phyloP scores from a whole-genome alignment of 2,113 vertebrate species.

The Chlamydotis undulata region DNA sequence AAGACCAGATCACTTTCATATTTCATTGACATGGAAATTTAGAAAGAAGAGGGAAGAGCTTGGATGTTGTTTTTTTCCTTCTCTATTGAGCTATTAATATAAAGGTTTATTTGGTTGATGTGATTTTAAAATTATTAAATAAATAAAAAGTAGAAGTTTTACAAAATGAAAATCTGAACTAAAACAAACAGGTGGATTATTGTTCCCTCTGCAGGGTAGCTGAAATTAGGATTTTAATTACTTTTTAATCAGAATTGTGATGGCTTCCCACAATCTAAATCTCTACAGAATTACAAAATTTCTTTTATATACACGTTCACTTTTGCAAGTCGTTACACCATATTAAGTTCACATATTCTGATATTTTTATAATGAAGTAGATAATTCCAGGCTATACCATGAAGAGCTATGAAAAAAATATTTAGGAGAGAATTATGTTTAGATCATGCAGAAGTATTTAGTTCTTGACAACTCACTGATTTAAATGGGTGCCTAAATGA shows the following conservation, averaged over 20 bases:
- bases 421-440: neutral
- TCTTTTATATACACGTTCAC: neutral
- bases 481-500: neutral
- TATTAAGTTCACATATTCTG: neutral
- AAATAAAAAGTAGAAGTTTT: neutral
- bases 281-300: neutral
- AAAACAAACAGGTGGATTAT: neutral
- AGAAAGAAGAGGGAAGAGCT: neutral
- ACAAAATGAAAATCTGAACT: neutral
- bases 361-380: neutral
- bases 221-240: constrained; percentile 43
- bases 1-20: neutral
- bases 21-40: neutral
- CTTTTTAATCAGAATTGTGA: neutral
- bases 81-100: neutral
- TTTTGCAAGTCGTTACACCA: neutral
- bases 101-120: neutral
- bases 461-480: neutral
- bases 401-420: neutral
- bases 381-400: neutral
- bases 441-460: neutral
- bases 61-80: neutral
- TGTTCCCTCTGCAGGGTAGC: neutral
- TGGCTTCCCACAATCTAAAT: neutral
- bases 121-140: neutral